Evolutionary conservation across 2,113 vertebrate genomes (phyloP).

Genomic region (Peromyscus maniculatus): DNA sequence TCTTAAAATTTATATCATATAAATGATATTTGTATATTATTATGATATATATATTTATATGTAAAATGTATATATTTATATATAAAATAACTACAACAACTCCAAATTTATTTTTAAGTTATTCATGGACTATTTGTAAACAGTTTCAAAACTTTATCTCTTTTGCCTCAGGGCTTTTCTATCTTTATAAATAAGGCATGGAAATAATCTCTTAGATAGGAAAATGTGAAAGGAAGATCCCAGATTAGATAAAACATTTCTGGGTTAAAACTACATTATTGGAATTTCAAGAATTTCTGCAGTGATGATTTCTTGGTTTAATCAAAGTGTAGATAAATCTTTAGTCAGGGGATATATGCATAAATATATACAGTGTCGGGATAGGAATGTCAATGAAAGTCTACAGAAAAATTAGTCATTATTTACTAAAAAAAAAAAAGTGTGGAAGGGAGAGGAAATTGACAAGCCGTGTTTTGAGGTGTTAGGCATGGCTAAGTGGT

Average conservation of each 20-base stretch:
- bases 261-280: constrained; percentile 37
- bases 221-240: constrained; percentile 25
- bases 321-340: neutral
- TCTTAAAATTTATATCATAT: constrained; percentile 14
- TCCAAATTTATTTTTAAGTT: constrained; percentile 50
- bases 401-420: neutral
- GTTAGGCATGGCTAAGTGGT: neutral
- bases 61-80: neutral
- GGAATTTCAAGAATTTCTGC: constrained; percentile 14
- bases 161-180: constrained; percentile 1
- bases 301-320: constrained; percentile 4
- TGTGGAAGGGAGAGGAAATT: neutral
- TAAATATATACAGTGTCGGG: neutral
- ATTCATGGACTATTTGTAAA: neutral
- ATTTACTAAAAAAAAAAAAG: neutral
- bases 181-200: constrained; percentile 22
- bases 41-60: neutral
- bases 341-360: neutral
- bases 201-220: neutral
- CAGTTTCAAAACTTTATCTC: constrained; percentile 25
- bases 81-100: neutral
- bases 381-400: neutral
- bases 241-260: constrained; percentile 7
- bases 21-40: neutral
- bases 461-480: neutral